phyloP scores from a whole-genome alignment of 2,888 invertebrate species.

The Thymelicus acteon region DNA sequence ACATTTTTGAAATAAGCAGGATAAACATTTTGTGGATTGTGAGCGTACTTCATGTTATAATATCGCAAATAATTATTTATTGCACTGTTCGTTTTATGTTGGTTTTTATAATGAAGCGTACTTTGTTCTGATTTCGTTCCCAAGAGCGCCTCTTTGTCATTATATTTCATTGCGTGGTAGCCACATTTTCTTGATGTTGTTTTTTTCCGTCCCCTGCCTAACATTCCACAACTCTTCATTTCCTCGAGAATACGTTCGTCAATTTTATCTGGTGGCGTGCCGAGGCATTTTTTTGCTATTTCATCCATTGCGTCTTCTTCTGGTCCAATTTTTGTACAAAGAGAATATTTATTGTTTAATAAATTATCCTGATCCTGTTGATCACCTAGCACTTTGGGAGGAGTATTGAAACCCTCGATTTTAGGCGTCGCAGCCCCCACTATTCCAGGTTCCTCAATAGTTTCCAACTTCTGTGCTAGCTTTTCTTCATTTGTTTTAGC shows the following conservation, averaged over 20 bases:
- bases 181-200: not conserved
- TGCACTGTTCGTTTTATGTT: not conserved
- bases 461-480: slow-evolving; percentile 60
- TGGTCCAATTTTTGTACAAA: slow-evolving; percentile 9
- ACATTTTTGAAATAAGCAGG: slow-evolving; percentile 25
- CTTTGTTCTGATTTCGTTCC: slow-evolving; percentile 16
- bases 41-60: slow-evolving; percentile 1
- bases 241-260: slow-evolving; percentile 45
- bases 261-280: slow-evolving; percentile 39
- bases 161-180: not conserved
- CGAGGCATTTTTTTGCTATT: slow-evolving; percentile 45
- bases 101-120: slow-evolving; percentile 16
- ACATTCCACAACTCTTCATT: slow-evolving; percentile 33
- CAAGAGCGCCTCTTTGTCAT: slow-evolving; percentile 5
- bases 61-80: not conserved
- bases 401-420: slow-evolving; percentile 53
- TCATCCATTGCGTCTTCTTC: slow-evolving; percentile 39
- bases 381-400: slow-evolving; percentile 53
- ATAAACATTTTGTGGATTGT: not conserved
- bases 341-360: slow-evolving; percentile 22
- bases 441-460: slow-evolving; percentile 56
- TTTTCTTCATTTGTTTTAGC: slow-evolving; percentile 53
- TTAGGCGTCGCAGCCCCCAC: slow-evolving; percentile 53
- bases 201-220: slow-evolving; percentile 23
- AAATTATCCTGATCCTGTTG: slow-evolving; percentile 22